Evolutionary conservation across 1,140 invertebrate species (phyloP).

Genomic region (Ceratosolen fusciceps): DNA sequence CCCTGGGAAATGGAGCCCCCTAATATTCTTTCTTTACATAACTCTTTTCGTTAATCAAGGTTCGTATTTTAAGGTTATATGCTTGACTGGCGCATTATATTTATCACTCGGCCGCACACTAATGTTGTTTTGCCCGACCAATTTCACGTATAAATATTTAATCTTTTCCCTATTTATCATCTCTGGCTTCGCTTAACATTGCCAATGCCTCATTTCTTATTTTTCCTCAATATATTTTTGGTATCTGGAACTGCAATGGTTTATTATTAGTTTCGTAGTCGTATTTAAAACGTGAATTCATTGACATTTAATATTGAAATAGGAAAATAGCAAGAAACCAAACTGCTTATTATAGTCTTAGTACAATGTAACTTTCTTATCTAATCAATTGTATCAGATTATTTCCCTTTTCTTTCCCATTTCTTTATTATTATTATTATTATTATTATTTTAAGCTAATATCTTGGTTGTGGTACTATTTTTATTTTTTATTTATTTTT

Average conservation of each 20-base stretch:
- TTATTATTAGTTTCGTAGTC: not conserved
- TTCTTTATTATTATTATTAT: not conserved
- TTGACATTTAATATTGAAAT: not conserved
- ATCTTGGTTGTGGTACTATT: not conserved
- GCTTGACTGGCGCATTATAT: not conserved
- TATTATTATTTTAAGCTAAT: too few relatives aligned
- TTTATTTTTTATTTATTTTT: conserved; percentile 8
- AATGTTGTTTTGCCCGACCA: not conserved
- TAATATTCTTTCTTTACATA: conserved; percentile 89
- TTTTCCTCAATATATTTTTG: not conserved
- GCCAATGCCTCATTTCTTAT: not conserved
- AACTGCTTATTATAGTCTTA: not conserved
- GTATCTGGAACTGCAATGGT: not conserved
- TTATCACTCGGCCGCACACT: not conserved
- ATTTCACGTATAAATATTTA: conserved; percentile 18
- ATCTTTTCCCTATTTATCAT: not conserved
- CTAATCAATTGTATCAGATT: not conserved
- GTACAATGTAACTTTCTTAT: not conserved
- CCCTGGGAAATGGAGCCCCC: conserved; percentile 82
- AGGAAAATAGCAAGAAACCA: not conserved
- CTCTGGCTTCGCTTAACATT: not conserved
- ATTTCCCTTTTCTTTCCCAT: not conserved
- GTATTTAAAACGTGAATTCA: not conserved
- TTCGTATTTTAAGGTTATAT: conserved; percentile 57
- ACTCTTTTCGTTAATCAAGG: conserved; percentile 86